phyloP scores from a whole-genome alignment of 2,113 vertebrate genomes.

The Glareola pratincola region DNA sequence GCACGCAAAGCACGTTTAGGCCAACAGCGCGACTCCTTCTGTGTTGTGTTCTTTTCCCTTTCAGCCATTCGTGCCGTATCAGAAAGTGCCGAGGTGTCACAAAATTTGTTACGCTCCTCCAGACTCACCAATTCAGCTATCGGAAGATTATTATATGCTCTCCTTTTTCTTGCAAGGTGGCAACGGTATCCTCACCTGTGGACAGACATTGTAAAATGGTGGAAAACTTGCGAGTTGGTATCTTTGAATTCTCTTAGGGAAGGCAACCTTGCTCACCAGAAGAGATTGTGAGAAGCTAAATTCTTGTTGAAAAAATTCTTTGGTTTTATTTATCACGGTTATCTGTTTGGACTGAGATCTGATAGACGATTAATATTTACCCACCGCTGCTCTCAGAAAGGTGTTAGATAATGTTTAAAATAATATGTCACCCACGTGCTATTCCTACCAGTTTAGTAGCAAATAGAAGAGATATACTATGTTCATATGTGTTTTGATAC shows the following conservation, averaged over 20 bases:
- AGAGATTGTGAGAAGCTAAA: background rate
- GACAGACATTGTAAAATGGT: background rate
- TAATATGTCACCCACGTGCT: accelerated
- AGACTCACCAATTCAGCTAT: background rate
- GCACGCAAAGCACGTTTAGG: accelerated
- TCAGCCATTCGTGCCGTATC: background rate
- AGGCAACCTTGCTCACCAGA: background rate
- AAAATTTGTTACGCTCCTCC: background rate
- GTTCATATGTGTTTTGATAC: background rate
- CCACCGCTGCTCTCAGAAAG: background rate
- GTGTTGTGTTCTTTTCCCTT: background rate
- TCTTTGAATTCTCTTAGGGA: background rate
- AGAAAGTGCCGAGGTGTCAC: background rate
- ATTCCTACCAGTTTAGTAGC: background rate
- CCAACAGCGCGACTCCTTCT: background rate
- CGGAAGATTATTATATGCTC: background rate
- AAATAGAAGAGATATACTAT: background rate
- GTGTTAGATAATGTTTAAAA: background rate
- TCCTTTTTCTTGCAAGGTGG: background rate
- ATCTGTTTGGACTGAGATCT: background rate
- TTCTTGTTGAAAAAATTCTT: background rate
- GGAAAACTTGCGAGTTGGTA: background rate
- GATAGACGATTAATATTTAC: background rate
- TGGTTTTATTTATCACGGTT: background rate
- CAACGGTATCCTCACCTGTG: background rate